Base-by-base conservation (phyloP, 2,888 invertebrate species). In the Torymus tubicola region DNA sequence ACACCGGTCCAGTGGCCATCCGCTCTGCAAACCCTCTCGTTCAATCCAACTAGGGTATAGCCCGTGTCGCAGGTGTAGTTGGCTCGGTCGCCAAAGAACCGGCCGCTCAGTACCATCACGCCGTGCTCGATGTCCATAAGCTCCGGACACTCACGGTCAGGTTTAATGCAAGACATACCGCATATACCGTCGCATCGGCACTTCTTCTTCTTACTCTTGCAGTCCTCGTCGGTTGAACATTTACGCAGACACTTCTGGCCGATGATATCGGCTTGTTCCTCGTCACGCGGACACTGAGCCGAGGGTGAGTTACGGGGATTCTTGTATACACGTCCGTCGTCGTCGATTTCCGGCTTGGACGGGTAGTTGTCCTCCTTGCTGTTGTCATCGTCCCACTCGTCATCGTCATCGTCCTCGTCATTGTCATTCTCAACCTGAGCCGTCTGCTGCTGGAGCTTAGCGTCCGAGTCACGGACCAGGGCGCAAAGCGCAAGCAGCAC, bases 131-230 rank as follows among this genome's bases (percentile, higher is more conserved):
- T 96, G 82, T 95, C 94, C 55, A 94, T 93, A 70, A 96, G 91
- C 84, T 96, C 95, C 0, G 96, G 95, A 86, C 97, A 97, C 90
- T 97, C 97, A n/a, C 96, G 94, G 88, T 97, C 97, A 93, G 98
- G 98, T 91, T 99, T 98, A 85, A 99, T 98, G 91, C 99, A 99
- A 74, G 98, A 98, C 94, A 97, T 96, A 78, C 99, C 99, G 88
- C 99, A 99, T 1, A 95, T 94, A 68, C 98, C 99, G 89, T 99
- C 99, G 90, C 99, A 99, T 83, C 98, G 93, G 89, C 99, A 99
- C 89, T 97, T 96, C 92, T 98, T 98, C 92, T 97, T 96, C 92
- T 97, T 96, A 89, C 98, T 98, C 91, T 98, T 97, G 91, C 99
- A 99, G 91, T 99, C 98, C 89, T 96, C 96, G 88, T 99, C 98